Evolutionary conservation across 2,113 vertebrate genomes (phyloP), one percentile per base, ranked within the genome.

Genomic region (Hiodon alosoides): DNA sequence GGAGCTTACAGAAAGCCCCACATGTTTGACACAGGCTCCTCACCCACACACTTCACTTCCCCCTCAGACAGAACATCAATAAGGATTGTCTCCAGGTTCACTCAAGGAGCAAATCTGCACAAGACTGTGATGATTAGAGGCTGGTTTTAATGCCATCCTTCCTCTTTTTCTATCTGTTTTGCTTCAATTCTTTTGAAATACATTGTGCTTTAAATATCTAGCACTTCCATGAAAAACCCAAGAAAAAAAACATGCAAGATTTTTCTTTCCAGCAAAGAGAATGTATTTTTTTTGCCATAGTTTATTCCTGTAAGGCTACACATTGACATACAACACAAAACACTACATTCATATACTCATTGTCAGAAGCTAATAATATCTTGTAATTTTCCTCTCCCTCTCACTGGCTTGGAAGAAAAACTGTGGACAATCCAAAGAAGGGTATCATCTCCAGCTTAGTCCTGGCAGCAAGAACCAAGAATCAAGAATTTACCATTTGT

Each of bases 61-160:
- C 77, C 78, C 75, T 79, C 65, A 50, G 72, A 78, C 59, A 77
- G 74, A 64, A 64, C 78, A 60, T 77, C 75, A 72, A 82, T 71
- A 77, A 81, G 78, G 85, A 85, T 81, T 81, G 81, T 81, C 81
- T 85, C 78, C 73, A 81, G 80, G 79, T 76, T 79, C 72, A 77
- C 72, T 81, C 78, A 82, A 81, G 70, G 74, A 80, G 80, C 59
- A 83, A 76, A 77, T 78, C 80, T 78, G 71, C 80, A 61, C 71
- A 79, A 65, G 53, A 77, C 67, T 69, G 76, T 69, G 68, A 55
- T 50, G 48, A 52, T 48, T 50, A 69, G 57, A 77, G 58, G 69
- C 58, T 62, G 61, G 50, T 68, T 74, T 74, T 74, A 69, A 50
- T 52, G 60, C 68, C 59, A 64, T 47, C 11, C 66, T 51, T 50